A percentile compares a stretch with the other conserved stretches of the same genome.
Conservation (phyloP, 2,797 vertebrate species). For the Toxotes lorentzi region DNA sequence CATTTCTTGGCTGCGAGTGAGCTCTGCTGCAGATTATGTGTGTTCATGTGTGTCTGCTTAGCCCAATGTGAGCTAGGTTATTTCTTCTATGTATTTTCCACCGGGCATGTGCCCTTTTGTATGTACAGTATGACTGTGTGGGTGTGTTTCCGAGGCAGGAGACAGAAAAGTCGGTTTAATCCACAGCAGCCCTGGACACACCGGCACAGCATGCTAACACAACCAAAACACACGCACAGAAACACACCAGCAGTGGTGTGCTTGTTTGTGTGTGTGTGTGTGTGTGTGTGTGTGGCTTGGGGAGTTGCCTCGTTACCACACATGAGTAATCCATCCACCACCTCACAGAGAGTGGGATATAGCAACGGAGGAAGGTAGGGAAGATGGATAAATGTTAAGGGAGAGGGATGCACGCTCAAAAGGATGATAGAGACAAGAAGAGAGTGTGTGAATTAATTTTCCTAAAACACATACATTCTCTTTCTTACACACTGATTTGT, state of each 20-base stretch:
- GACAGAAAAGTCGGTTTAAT: constrained; percentile 95
- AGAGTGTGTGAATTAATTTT: constrained; percentile 2
- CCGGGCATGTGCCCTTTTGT: constrained; percentile 64
- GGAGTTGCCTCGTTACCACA: constrained; percentile 68
- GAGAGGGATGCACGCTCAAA: constrained; percentile 34
- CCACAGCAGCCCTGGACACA: constrained; percentile 91
- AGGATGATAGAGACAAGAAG: background rate
- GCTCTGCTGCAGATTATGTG: constrained; percentile 40
- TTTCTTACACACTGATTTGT: background rate
- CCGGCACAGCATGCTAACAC: constrained; percentile 91
- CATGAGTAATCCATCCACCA: constrained; percentile 74
- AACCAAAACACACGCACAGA: constrained; percentile 62
- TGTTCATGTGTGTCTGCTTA: constrained; percentile 17
- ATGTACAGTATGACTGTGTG: constrained; percentile 69
- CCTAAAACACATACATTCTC: background rate
- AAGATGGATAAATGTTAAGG: constrained; percentile 68
- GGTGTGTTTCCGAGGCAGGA: constrained; percentile 86
- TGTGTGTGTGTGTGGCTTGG: constrained; percentile 29
- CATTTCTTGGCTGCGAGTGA: constrained; percentile 60
- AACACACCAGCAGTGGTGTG: constrained; percentile 34
- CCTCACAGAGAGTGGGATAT: constrained; percentile 59
- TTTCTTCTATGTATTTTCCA: constrained; percentile 55
- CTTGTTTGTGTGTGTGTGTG: constrained; percentile 12
- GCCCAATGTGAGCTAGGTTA: constrained; percentile 48
- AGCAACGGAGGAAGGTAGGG: constrained; percentile 49